Conservation (phyloP, 2,888 invertebrate species). For the Pimpla rufipes region DNA sequence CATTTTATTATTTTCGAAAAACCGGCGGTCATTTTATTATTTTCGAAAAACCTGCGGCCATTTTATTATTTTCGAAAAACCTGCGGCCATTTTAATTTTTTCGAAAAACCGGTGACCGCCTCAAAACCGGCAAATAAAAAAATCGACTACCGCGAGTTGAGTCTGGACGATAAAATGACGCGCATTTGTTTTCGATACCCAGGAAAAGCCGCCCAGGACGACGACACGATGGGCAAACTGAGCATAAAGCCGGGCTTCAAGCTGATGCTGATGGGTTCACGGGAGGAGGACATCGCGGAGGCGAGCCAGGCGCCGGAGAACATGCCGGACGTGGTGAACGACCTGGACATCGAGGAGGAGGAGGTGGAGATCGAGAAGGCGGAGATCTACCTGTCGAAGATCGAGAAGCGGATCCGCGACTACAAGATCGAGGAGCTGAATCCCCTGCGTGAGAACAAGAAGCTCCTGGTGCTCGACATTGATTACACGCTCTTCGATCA, state of each 20-base stretch:
- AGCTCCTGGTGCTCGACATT: slow-evolving; percentile 96
- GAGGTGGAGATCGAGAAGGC: slow-evolving; percentile 90
- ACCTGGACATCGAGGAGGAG: slow-evolving; percentile 96
- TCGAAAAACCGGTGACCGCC: no score
- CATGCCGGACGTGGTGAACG: slow-evolving; percentile 95
- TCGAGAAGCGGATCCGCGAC: slow-evolving; percentile 93
- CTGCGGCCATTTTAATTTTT: no score
- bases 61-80: no score
- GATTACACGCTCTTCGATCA: slow-evolving; percentile 99
- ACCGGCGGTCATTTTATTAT: no score
- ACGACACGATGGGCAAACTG: slow-evolving; percentile 90
- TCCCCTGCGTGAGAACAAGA: slow-evolving; percentile 94
- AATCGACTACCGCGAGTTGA: no score
- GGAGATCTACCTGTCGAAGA: slow-evolving; percentile 91
- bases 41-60: no score
- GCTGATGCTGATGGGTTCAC: slow-evolving; percentile 98
- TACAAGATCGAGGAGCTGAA: slow-evolving; percentile 94
- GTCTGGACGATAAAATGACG: no score
- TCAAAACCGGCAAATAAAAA: no score
- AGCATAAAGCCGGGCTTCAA: slow-evolving; percentile 95
- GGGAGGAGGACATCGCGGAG: slow-evolving; percentile 96
- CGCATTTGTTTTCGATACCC: slow-evolving; percentile 56
- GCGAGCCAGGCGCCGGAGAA: slow-evolving; percentile 93
- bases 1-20: no score
- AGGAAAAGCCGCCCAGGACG: slow-evolving; percentile 95